phyloP scores from a whole-genome alignment of 2,888 invertebrate species.

The Platynereis dumerilii region DNA sequence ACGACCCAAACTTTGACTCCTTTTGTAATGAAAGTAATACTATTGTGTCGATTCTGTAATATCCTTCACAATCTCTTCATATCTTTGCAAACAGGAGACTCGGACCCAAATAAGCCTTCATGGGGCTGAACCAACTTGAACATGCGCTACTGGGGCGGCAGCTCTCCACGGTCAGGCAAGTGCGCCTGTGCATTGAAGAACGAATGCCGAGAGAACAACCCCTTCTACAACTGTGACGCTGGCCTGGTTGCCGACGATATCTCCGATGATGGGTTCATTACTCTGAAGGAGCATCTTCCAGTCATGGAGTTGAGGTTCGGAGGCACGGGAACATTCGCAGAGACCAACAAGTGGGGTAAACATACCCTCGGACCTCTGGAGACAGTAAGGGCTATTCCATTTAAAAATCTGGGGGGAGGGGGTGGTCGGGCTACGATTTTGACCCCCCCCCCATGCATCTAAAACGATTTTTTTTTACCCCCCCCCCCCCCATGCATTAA shows the following conservation, averaged over 20 bases:
- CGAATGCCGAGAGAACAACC: conserved; percentile 68
- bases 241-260: conserved; percentile 21
- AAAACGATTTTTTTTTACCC: too few relatives aligned
- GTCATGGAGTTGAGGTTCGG: conserved; percentile 92
- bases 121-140: conserved; percentile 79
- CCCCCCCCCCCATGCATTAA: too few relatives aligned
- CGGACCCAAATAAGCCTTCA: conserved; percentile 36
- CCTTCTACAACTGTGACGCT: conserved; percentile 92
- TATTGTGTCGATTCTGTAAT: too few relatives aligned
- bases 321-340: conserved; percentile 85
- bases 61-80: not conserved
- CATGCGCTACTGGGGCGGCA: conserved; percentile 92
- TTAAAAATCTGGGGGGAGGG: too few relatives aligned
- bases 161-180: conserved; percentile 76
- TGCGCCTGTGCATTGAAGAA: conserved; percentile 91
- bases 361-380: conserved; percentile 86
- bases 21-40: too few relatives aligned
- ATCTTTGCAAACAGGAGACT: conserved; percentile 23
- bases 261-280: conserved; percentile 67
- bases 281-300: conserved; percentile 78
- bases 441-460: too few relatives aligned
- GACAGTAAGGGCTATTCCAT: too few relatives aligned
- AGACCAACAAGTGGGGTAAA: conserved; percentile 85
- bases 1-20: too few relatives aligned
- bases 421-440: too few relatives aligned